Evolutionary conservation across 2,113 vertebrate genomes (phyloP), one percentile per base, ranked within the genome.

Genomic region (Apteryx mantelli): DNA sequence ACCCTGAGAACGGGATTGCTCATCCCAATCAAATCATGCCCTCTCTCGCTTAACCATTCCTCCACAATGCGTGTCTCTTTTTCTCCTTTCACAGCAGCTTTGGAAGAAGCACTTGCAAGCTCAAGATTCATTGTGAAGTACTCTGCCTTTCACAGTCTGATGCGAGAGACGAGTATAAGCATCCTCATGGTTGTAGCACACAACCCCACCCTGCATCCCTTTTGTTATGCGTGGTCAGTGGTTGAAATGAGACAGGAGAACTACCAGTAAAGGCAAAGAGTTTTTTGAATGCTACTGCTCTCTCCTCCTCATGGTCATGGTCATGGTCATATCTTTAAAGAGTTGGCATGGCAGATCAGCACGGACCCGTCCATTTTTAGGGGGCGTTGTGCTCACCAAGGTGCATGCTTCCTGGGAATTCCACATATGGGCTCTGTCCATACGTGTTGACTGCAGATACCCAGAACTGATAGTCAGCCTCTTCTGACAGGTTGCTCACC

Each of bases 401-500:
- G 82, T 98, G 99, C 86, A 99, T 30, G 42, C 98, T 99, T 82
- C 99, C 99, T 1, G 99, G 99, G 82, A 99, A 99, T 64, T 99
- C 99, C 50, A 99, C 96, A 96, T 97, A 98, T 25, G 98, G 96
- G 82, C 99, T 99, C 97, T 99, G 99, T 18, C 99, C 99, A 3
- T 99, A 99, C 93, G 98, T 95, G 34, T 99, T 99, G 82, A 99
- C 90, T 2, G 99, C 99, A 36, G 98, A 99, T 77, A 99, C 99
- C 42, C 99, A 98, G 98, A 99, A 99, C 86, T 99, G 99, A 92
- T 98, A 99, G 88, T 98, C 99, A 11, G 98, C 98, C 89, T 99
- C 99, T 89, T 99, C 99, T 0, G 91, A 22, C 76, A 99, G 97
- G 38, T 96, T 94, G 63, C 48, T 91, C 44, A 99, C 94, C 0